These are phyloP conservation scores for Pollenia amentaria DNA, from an alignment of 2,888 invertebrate genomes.

Conservation along the genomic window DNA sequence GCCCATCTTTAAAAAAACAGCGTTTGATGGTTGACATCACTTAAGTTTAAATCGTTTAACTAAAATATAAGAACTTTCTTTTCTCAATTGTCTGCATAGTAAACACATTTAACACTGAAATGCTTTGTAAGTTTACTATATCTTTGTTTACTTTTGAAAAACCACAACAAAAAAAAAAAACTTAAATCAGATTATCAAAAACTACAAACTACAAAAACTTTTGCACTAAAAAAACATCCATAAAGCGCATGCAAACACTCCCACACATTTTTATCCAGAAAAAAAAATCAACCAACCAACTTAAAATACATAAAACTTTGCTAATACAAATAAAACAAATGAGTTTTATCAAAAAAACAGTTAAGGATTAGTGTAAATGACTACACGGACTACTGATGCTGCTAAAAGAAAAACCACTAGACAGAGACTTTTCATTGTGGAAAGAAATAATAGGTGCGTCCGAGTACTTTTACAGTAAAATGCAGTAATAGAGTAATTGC, in stretches of 20 bases:
- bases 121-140: not conserved
- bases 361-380: constrained; percentile 36
- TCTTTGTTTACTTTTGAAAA: not conserved
- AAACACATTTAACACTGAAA: constrained; percentile 9
- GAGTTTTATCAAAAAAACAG: constrained; percentile 19
- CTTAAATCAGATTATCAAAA: constrained; percentile 48
- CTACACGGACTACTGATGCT: constrained; percentile 10
- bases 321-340: constrained; percentile 54
- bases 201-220: constrained; percentile 52
- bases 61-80: too few species aligned
- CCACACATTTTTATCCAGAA: not conserved
- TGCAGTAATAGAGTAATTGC: too few species aligned
- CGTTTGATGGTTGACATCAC: too few species aligned
- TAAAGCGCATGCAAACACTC: constrained; percentile 17
- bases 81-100: not conserved
- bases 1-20: too few species aligned
- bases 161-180: not conserved
- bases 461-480: too few species aligned
- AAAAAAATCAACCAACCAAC: constrained; percentile 18
- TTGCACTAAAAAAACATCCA: constrained; percentile 38
- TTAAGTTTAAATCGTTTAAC: too few species aligned
- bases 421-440: constrained; percentile 51
- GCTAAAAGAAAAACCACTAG: constrained; percentile 37
- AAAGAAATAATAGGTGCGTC: constrained; percentile 18
- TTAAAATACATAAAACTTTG: constrained; percentile 48